These are phyloP conservation scores for Protonibea diacanthus DNA, from an alignment of 2,797 vertebrate species.

Conservation along the genomic window DNA sequence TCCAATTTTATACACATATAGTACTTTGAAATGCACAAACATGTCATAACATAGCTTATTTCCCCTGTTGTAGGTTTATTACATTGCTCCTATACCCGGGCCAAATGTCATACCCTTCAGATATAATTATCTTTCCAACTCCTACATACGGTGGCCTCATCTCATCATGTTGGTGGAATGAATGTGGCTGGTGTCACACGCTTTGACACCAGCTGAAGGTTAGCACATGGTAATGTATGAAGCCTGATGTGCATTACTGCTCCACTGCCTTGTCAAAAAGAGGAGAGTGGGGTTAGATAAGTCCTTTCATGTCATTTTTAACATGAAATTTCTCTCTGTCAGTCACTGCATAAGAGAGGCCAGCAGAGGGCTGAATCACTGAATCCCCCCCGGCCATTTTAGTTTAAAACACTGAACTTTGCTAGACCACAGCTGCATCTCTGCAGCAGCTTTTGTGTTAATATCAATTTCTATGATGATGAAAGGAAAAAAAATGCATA, in stretches of 20 bases:
- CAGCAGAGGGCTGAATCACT: background rate
- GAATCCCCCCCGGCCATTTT: background rate
- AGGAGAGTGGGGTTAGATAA: too few species aligned
- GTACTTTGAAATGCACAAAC: too few species aligned
- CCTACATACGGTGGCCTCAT: background rate
- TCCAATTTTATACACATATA: too few species aligned
- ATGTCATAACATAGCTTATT: background rate
- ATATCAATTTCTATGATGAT: background rate
- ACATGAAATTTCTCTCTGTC: conserved; percentile 5
- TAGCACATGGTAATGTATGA: background rate
- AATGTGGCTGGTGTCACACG: conserved; percentile 23
- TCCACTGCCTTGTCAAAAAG: background rate
- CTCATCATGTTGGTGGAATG: background rate
- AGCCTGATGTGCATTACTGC: conserved; percentile 11
- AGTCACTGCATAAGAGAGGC: background rate
- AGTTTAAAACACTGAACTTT: background rate
- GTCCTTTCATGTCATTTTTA: background rate
- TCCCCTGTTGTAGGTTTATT: background rate
- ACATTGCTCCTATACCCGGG: background rate
- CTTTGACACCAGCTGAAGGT: conserved; percentile 6
- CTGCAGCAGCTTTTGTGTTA: background rate
- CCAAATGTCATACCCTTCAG: conserved; percentile 27
- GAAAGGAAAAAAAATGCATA: too few species aligned
- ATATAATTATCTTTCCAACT: conserved; percentile 12
- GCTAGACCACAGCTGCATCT: background rate